phyloP scores from a whole-genome alignment of 2,113 vertebrate genomes.

The Microcebus jonahi region DNA sequence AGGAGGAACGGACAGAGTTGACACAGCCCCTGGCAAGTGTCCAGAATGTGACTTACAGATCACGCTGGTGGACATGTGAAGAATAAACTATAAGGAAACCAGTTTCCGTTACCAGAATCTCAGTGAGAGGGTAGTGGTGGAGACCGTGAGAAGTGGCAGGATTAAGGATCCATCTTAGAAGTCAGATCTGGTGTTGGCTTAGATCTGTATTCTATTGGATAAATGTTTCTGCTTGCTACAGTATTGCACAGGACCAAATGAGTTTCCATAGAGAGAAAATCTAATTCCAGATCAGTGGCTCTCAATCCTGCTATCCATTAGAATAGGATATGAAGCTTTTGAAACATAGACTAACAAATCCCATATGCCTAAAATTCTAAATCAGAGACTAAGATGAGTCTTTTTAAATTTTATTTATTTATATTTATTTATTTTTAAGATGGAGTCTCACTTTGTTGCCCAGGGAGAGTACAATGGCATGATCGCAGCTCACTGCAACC shows the following conservation, averaged over 20 bases:
- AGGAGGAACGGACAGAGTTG: too few relatives aligned
- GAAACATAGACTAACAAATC: neutral
- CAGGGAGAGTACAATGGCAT: too few relatives aligned
- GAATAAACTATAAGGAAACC: neutral
- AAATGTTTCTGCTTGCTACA: neutral
- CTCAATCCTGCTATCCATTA: neutral
- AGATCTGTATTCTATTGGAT: rapidly evolving
- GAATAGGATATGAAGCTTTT: neutral
- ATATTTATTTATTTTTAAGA: too few relatives aligned
- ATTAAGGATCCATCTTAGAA: neutral
- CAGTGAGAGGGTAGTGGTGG: neutral
- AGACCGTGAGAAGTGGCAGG: neutral
- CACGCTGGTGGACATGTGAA: neutral
- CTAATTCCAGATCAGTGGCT: neutral
- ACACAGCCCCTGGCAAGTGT: neutral
- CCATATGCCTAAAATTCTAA: neutral
- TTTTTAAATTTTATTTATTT: neutral
- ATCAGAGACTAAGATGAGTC: neutral
- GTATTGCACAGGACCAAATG: too few relatives aligned
- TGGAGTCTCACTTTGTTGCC: too few relatives aligned
- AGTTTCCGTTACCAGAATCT: neutral
- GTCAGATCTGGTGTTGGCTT: too few relatives aligned
- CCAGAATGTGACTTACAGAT: neutral
- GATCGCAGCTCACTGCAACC: too few relatives aligned
- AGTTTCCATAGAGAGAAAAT: conserved; percentile 1